Conservation (phyloP, 2,797 vertebrate genomes). For the Liasis olivaceus region DNA sequence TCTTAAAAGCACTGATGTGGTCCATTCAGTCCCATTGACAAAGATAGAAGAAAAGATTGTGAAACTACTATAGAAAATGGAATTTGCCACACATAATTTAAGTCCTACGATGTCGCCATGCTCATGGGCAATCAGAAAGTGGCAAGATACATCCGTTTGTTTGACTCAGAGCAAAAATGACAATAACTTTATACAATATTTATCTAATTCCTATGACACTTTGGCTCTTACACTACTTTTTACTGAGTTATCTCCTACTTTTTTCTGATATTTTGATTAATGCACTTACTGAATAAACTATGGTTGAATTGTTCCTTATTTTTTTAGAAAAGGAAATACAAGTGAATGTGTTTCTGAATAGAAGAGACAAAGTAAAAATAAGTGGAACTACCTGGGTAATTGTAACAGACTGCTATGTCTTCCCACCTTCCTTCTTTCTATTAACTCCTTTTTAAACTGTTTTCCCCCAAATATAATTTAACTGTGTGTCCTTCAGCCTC, state of each 20-base stretch:
- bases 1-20: not conserved
- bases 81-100: not conserved
- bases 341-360: not conserved
- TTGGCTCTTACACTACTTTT: not conserved
- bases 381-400: no score
- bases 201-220: not conserved
- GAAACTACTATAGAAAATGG: not conserved
- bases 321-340: not conserved
- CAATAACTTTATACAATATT: not conserved
- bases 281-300: not conserved
- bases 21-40: not conserved
- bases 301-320: not conserved
- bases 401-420: not conserved
- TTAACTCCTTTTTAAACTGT: not conserved
- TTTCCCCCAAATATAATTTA: not conserved
- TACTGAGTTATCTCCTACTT: not conserved
- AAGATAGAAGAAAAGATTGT: not conserved
- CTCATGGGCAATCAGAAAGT: not conserved
- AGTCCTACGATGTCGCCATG: not conserved
- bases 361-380: not conserved
- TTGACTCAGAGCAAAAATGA: not conserved
- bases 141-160: not conserved
- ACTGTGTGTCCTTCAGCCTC: not conserved
- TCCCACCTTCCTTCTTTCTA: not conserved
- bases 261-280: not conserved